Conservation (phyloP, 2,888 invertebrate species). For the Tenthredo scrophulariae region DNA sequence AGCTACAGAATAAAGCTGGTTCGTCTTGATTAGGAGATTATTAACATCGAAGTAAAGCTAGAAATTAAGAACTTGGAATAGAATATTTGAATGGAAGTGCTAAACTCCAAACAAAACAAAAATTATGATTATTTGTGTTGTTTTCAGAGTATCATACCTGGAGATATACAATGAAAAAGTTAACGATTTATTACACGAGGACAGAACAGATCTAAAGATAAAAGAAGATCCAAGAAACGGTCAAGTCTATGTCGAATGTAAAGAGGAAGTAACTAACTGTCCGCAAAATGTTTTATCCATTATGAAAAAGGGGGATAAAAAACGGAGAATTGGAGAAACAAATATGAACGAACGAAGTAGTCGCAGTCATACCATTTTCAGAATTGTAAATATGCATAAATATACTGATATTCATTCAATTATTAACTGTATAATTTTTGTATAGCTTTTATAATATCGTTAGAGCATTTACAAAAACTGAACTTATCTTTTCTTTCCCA, state of each 20-base stretch:
- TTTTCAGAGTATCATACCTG: conserved; percentile 87
- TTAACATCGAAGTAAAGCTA: not conserved
- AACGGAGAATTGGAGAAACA: conserved; percentile 88
- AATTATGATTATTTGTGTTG: conserved; percentile 18
- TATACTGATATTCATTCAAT: not conserved
- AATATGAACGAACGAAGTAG: conserved; percentile 94
- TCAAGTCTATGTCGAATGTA: conserved; percentile 83
- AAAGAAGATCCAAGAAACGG: conserved; percentile 82
- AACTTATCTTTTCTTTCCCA: not conserved
- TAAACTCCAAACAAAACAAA: not conserved
- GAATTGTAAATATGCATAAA: conserved; percentile 84
- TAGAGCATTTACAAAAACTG: not conserved
- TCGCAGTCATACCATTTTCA: conserved; percentile 93
- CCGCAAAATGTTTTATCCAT: conserved; percentile 82
- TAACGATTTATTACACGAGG: conserved; percentile 86
- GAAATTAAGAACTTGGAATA: not conserved
- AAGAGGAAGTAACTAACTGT: conserved; percentile 83
- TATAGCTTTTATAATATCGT: not conserved
- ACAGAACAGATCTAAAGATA: conserved; percentile 83
- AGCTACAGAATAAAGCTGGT: not conserved
- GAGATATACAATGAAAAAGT: conserved; percentile 95
- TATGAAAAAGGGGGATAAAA: conserved; percentile 84
- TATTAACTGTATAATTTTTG: not conserved
- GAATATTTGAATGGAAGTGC: not conserved
- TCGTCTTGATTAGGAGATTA: not conserved